Conservation (phyloP, 2,113 vertebrate species). For the Crotalus viridis region DNA sequence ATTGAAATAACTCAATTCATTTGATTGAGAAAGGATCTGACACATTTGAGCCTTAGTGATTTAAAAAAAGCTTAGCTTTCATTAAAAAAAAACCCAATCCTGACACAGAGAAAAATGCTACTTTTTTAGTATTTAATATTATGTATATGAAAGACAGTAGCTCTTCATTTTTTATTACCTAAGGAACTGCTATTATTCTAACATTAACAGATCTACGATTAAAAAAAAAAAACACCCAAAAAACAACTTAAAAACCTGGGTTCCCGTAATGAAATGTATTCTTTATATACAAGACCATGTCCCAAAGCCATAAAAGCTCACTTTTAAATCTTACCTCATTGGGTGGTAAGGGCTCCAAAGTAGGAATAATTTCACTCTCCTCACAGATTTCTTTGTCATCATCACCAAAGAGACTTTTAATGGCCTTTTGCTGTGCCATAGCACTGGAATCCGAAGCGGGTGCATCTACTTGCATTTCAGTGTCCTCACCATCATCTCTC, state of each 20-base stretch:
- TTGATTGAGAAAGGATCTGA: background rate
- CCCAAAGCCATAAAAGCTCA: background rate
- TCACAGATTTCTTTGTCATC: conserved; percentile 90
- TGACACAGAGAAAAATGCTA: background rate
- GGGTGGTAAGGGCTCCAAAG: conserved; percentile 88
- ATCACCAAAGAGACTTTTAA: conserved; percentile 92
- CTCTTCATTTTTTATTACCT: background rate
- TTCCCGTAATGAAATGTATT: background rate
- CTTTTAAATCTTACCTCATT: conserved; percentile 76
- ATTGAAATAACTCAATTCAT: background rate
- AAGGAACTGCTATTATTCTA: background rate
- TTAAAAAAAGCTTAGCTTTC: background rate
- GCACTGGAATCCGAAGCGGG: conserved; percentile 75
- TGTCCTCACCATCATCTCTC: conserved; percentile 84
- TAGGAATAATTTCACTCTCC: conserved; percentile 95
- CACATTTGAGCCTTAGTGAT: background rate
- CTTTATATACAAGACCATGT: background rate
- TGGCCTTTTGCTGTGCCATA: conserved; percentile 87
- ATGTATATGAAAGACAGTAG: background rate
- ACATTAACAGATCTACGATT: background rate
- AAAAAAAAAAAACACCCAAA: background rate
- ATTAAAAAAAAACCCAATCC: background rate
- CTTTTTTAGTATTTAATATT: background rate
- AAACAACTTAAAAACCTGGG: background rate
- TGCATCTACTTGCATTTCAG: conserved; percentile 82